These are phyloP conservation scores for Pimpla rufipes DNA, from an alignment of 2,888 invertebrate species.

Conservation along the genomic window DNA sequence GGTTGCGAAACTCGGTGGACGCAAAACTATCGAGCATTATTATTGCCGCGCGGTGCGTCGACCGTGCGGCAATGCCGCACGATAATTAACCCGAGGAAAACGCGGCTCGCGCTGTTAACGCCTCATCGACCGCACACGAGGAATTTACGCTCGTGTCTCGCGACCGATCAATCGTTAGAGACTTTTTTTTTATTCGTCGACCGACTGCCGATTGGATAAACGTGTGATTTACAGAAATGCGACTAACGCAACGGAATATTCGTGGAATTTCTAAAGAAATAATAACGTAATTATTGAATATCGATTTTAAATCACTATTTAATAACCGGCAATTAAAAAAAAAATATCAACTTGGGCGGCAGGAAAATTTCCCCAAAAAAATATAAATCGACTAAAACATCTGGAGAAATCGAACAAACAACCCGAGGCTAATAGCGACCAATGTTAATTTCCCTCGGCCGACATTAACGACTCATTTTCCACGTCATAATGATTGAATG, in stretches of 20 bases:
- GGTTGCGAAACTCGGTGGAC: conserved; percentile 23
- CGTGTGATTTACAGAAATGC: background rate
- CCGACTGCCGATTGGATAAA: background rate
- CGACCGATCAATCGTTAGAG: background rate
- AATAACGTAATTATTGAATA: background rate
- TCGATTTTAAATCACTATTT: too few species aligned
- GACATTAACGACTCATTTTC: too few species aligned
- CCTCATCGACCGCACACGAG: conserved; percentile 32
- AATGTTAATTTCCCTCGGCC: too few species aligned
- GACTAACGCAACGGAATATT: background rate
- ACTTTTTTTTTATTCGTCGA: background rate
- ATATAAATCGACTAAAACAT: too few species aligned
- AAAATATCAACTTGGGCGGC: too few species aligned
- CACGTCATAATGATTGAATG: too few species aligned
- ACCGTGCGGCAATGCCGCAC: conserved; percentile 15
- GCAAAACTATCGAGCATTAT: background rate
- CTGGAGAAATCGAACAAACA: too few species aligned
- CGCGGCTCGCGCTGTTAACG: conserved; percentile 1
- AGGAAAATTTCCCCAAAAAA: too few species aligned
- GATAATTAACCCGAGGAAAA: conserved; percentile 31
- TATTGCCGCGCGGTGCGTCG: background rate
- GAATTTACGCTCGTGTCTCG: background rate
- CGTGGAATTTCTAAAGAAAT: background rate
- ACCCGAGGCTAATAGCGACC: too few species aligned
- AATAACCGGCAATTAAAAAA: background rate